phyloP scores from a whole-genome alignment of 2,113 vertebrate genomes.

The Trochalopteron elliotii region DNA sequence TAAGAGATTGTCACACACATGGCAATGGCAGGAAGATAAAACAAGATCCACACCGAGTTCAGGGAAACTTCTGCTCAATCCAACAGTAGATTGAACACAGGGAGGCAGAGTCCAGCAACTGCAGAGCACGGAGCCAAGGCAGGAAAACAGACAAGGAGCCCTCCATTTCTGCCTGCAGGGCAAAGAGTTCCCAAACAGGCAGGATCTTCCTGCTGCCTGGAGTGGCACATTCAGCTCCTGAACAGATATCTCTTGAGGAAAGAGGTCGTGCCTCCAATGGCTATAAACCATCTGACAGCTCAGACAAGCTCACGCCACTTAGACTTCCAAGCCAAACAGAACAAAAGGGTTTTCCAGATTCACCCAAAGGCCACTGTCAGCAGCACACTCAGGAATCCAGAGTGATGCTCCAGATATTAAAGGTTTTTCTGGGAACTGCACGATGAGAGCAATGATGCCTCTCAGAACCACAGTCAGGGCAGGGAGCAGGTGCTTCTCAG shows the following conservation, averaged over 20 bases:
- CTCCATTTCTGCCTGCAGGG: neutral
- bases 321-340: neutral
- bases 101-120: neutral
- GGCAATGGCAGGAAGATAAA: neutral
- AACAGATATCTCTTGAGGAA: neutral
- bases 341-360: neutral
- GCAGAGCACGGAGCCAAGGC: neutral
- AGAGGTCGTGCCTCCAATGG: neutral
- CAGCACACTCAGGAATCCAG: neutral
- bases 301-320: neutral
- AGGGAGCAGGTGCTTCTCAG: neutral
- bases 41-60: neutral
- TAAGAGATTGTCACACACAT: neutral
- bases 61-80: neutral
- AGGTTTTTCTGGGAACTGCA: neutral
- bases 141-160: neutral
- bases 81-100: neutral
- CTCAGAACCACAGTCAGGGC: neutral
- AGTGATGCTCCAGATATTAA: neutral
- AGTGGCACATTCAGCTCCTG: neutral
- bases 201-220: neutral
- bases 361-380: neutral
- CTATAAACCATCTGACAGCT: neutral
- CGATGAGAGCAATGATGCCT: accelerated
- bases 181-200: neutral